phyloP scores from a whole-genome alignment of 35 echinoderm and acorn worm genomes.

The Patiria miniata region DNA sequence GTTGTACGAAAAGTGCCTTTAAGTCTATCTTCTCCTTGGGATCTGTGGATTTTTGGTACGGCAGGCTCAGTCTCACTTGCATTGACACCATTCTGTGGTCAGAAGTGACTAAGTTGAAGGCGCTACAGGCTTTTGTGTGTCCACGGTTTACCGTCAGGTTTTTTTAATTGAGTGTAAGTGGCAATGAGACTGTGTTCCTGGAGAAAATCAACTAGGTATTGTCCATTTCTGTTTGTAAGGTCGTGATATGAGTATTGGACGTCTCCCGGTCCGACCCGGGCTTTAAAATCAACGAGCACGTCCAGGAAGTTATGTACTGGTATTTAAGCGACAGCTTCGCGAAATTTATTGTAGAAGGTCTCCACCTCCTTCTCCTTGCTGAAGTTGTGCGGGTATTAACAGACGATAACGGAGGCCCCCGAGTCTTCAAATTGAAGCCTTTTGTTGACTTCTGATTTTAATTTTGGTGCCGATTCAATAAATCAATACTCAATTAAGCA shows the following conservation, averaged over 20 bases:
- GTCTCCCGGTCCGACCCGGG: slow-evolving; percentile 27
- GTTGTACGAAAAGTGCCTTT: neutral
- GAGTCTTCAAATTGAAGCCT: no score
- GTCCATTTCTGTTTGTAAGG: slow-evolving; percentile 33
- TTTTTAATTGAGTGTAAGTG: slow-evolving; percentile 23
- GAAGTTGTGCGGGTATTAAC: neutral
- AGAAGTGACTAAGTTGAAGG: neutral
- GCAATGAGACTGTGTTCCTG: slow-evolving; percentile 6
- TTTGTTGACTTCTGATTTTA: no score
- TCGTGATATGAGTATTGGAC: neutral
- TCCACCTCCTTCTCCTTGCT: neutral
- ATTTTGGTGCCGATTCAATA: no score
- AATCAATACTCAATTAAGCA: no score
- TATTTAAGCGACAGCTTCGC: neutral
- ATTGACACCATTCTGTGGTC: slow-evolving; percentile 43
- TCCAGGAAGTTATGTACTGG: slow-evolving; percentile 24
- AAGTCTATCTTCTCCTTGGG: neutral
- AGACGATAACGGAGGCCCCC: no score
- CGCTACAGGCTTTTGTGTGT: slow-evolving; percentile 34
- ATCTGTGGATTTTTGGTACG: neutral
- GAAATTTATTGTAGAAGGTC: neutral
- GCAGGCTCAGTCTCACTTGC: slow-evolving; percentile 29
- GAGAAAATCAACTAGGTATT: neutral
- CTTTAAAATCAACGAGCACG: slow-evolving; percentile 39
- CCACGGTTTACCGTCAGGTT: neutral